Percentiles rank a stretch among this genome's conserved stretches.
Evolutionary conservation across 2,113 vertebrate genomes (phyloP).

Genomic region (Lophochroa leadbeateri): DNA sequence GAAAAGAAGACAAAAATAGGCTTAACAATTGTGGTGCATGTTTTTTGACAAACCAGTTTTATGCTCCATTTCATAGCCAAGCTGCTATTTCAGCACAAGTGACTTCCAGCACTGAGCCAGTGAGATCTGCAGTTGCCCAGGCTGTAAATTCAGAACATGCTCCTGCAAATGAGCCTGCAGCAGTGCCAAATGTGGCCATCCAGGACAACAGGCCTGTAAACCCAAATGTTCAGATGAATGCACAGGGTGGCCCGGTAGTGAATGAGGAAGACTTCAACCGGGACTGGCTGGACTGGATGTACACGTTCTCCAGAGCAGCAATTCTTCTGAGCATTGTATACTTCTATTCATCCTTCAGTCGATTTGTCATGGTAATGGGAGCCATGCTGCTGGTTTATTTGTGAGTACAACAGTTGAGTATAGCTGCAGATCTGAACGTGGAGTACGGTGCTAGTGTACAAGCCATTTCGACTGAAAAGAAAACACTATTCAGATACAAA

Average conservation of each 20-base stretch:
- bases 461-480: background rate
- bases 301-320: constrained; percentile 88
- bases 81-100: constrained; percentile 81
- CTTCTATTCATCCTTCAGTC: constrained; percentile 96
- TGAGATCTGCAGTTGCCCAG: constrained; percentile 33
- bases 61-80: constrained; percentile 77
- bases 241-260: constrained; percentile 84
- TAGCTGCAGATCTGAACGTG: background rate
- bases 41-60: background rate
- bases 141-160: constrained; percentile 65
- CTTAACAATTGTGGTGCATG: background rate
- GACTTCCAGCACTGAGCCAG: constrained; percentile 60
- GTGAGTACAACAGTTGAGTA: constrained; percentile 79
- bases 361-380: constrained; percentile 92
- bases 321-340: constrained; percentile 95
- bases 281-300: constrained; percentile 98
- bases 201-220: constrained; percentile 87
- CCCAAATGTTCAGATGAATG: constrained; percentile 88
- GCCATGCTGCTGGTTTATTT: constrained; percentile 94
- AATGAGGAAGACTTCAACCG: constrained; percentile 95
- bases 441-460: background rate
- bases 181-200: constrained; percentile 78
- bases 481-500: background rate
- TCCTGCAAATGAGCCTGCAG: constrained; percentile 82
- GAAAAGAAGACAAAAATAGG: background rate